Evolutionary conservation across 2,113 vertebrate species (phyloP).

Genomic region (Xiphias gladius): DNA sequence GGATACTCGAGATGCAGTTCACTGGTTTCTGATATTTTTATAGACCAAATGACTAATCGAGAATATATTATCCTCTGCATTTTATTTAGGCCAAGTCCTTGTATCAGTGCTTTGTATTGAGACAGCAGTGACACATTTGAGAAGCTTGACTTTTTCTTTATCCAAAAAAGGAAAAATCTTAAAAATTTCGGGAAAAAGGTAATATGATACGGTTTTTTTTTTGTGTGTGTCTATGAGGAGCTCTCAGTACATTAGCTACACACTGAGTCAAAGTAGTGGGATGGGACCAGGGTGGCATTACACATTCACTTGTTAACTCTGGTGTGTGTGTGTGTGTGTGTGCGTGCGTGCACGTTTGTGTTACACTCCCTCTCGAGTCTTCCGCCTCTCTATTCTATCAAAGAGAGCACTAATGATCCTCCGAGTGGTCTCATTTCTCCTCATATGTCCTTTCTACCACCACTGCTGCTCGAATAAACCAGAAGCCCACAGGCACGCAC

Average conservation of each 20-base stretch:
- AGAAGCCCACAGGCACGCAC: slow-evolving; percentile 25
- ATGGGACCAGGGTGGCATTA: neutral
- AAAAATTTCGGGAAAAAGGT: neutral
- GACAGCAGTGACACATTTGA: neutral
- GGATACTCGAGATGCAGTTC: neutral
- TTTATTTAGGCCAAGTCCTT: neutral
- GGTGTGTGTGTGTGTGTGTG: neutral
- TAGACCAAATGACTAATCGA: neutral
- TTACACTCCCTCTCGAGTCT: slow-evolving; percentile 23
- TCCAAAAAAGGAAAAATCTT: neutral
- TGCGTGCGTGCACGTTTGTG: neutral
- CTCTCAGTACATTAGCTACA: neutral
- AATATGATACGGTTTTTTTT: neutral
- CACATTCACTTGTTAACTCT: slow-evolving; percentile 25
- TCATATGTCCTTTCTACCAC: slow-evolving; percentile 40
- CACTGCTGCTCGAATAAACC: slow-evolving; percentile 29
- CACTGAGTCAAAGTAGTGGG: neutral
- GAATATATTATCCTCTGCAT: neutral
- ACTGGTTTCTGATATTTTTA: no score
- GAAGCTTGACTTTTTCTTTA: neutral
- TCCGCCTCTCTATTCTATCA: slow-evolving; percentile 59
- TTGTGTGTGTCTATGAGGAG: neutral
- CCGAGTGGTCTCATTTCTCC: slow-evolving; percentile 52
- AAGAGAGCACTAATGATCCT: slow-evolving; percentile 66
- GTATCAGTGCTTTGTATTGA: neutral